phyloP scores from a whole-genome alignment of 1,140 invertebrate species.

The Lysiphlebus fabarum region DNA sequence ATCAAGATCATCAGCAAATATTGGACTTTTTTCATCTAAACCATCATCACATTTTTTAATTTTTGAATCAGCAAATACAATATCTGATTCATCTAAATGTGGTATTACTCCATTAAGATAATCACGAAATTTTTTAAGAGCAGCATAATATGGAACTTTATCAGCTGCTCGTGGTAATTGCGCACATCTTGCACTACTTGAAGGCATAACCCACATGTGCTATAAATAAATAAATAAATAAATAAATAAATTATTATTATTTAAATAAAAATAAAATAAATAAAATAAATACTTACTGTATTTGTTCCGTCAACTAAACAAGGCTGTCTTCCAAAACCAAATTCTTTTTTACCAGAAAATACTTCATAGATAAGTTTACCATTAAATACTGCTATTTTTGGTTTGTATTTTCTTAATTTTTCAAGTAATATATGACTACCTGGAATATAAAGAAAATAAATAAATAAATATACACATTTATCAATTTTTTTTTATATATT shows the following conservation, averaged over 20 bases:
- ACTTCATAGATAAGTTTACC: constrained; percentile 97
- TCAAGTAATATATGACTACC: constrained; percentile 84
- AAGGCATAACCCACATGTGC: constrained; percentile 99
- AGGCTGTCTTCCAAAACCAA: constrained; percentile 92
- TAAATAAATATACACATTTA: constrained; percentile 6
- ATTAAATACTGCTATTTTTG: constrained; percentile 97
- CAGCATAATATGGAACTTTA: constrained; percentile 95
- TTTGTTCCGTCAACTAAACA: constrained; percentile 89
- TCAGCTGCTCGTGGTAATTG: constrained; percentile 92
- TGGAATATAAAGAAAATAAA: constrained; percentile 40
- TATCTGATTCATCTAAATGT: constrained; percentile 85
- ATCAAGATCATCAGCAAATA: constrained; percentile 54
- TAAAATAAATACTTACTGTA: constrained; percentile 72
- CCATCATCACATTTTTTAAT: constrained; percentile 60
- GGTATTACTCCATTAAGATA: constrained; percentile 88
- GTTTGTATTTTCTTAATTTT: constrained; percentile 88
- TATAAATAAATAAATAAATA: constrained; percentile 54
- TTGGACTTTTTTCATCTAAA: constrained; percentile 56
- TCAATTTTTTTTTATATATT: neutral
- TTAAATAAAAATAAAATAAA: constrained; percentile 15
- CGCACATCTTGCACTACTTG: constrained; percentile 92
- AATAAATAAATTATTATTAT: neutral
- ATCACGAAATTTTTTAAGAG: constrained; percentile 91
- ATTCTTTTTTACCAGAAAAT: constrained; percentile 95
- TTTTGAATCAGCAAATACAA: constrained; percentile 82